phyloP scores from a whole-genome alignment of 2,113 vertebrate genomes.

The Puntigrus tetrazona region DNA sequence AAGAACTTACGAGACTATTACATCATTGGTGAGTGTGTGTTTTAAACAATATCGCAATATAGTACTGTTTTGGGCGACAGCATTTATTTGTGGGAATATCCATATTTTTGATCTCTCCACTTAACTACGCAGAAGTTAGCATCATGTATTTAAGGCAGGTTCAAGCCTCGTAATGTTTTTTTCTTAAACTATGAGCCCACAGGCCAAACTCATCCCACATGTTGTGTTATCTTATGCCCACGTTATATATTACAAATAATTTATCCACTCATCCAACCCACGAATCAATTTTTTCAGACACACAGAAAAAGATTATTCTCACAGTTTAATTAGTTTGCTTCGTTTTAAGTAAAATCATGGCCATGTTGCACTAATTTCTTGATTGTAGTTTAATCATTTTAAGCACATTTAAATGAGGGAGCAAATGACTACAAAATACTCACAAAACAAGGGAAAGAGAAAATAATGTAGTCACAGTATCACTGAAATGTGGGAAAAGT shows the following conservation, averaged over 20 bases:
- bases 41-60: neutral
- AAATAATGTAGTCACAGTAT: neutral
- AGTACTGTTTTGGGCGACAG: neutral
- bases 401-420: neutral
- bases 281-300: neutral
- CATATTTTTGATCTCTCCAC: neutral
- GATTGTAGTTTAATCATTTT: neutral
- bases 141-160: neutral
- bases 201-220: neutral
- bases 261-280: neutral
- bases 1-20: constrained; percentile 91
- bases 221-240: neutral
- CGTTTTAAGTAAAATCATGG: neutral
- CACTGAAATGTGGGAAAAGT: neutral
- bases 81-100: neutral
- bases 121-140: neutral
- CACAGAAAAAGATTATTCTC: neutral
- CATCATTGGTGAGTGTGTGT: constrained; percentile 90
- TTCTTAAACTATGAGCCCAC: neutral
- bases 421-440: neutral
- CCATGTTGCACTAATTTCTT: neutral
- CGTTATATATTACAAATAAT: neutral
- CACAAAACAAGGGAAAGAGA: neutral
- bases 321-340: neutral
- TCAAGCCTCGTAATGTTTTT: neutral